Base-by-base conservation (phyloP, 2,888 invertebrate species). In the Helleia helle region DNA sequence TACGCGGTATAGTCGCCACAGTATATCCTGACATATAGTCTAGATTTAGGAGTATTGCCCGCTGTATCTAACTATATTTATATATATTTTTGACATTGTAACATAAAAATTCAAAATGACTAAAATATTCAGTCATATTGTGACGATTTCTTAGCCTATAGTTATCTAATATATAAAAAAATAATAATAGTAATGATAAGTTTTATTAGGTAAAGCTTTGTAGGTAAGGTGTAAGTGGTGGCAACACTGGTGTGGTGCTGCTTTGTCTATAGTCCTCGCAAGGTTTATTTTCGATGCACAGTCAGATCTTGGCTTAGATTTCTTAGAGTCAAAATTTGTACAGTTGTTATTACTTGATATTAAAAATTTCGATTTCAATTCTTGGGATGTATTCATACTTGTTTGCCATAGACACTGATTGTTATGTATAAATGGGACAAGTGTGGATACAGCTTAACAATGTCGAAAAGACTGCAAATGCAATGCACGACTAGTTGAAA, bases 341-440 rank as follows among this genome's bases (percentile, higher is more conserved):
- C 58, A 64, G 55, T 54, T 57, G 55, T 58, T 59, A 51, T 60
- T 58, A 57, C 50, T 56, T 54, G 55, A 59, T 55, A 58, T 54
- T 57, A 56, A 52, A 51, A 39, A 28, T 18, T 24, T 34, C 18
- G 34, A 34, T 12, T 22, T 34, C 18, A 18, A 12, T 18, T 18
- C 22, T 18, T 12, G 12, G 12, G 22, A 11, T 18, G 22, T 22
- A 22, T 34, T 1, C 12, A 34, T 22, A 18, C 34, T 18, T 22
- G 31, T 11, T n/a, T n/a, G n/a, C 11, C 18, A 18, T 5, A n/a
- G 6, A 22, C 11, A 18, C n/a, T n/a, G n/a, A 22, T 22, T 2
- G 22, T 22, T 2, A 22, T 22, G 22, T 22, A n/a, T n/a, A 1
- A 5, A 2, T 22, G 2, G 22, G 22, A 11, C 14, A 7, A 18